These are phyloP conservation scores for Centroberyx gerrardi DNA, from an alignment of 2,797 vertebrate species.

Conservation along the genomic window DNA sequence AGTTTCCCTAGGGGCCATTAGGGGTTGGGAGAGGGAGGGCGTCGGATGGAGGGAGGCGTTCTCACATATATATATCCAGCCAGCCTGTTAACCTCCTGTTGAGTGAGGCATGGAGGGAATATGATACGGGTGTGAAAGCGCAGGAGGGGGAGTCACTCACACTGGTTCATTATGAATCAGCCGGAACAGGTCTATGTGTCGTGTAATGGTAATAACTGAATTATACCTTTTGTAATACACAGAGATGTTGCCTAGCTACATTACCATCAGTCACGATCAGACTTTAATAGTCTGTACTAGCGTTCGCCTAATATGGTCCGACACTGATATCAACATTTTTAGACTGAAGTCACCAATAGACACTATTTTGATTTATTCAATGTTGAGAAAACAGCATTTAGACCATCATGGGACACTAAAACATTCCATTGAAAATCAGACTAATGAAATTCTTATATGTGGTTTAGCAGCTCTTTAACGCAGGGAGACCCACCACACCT, in stretches of 20 bases:
- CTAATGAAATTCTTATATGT: too few relatives aligned
- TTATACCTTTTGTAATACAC: conserved; percentile 5
- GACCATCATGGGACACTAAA: conserved; percentile 5
- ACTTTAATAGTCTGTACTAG: too few relatives aligned
- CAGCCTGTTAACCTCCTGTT: conserved; percentile 65
- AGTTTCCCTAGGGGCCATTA: conserved; percentile 73
- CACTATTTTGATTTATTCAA: too few relatives aligned
- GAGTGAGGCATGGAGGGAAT: conserved; percentile 58
- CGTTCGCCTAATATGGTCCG: too few relatives aligned
- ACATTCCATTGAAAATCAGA: too few relatives aligned
- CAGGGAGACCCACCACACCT: too few relatives aligned
- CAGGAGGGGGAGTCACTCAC: conserved; percentile 45
- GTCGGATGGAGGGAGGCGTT: conserved; percentile 49
- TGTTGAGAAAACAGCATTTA: not conserved
- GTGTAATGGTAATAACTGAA: conserved; percentile 1
- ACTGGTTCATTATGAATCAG: conserved; percentile 61
- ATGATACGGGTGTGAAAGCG: conserved; percentile 63
- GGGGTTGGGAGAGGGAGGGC: conserved; percentile 49
- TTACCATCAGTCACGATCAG: not conserved
- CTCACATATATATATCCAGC: conserved; percentile 51
- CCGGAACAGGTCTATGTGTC: conserved; percentile 45
- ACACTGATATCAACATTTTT: not conserved
- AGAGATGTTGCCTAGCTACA: conserved; percentile 19
- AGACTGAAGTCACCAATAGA: too few relatives aligned
- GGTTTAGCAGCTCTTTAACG: too few relatives aligned